A percentile compares a stretch with the other conserved stretches of the same genome.
Evolutionary conservation across 1,140 invertebrate species (phyloP).

Genomic region (Drosophila baimaii): DNA sequence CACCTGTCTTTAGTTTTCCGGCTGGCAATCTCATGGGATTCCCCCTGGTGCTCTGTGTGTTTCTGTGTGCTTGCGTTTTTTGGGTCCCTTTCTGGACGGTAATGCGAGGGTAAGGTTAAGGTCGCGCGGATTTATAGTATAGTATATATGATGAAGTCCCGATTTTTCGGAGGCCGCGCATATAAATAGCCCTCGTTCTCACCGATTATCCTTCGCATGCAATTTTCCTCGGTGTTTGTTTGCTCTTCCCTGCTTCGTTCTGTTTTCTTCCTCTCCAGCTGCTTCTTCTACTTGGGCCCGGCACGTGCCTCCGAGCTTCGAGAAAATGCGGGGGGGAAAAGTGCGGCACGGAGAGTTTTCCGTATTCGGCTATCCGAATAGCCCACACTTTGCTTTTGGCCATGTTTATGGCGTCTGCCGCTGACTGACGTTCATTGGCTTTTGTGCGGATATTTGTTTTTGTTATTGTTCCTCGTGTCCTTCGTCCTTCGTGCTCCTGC

Average conservation of each 20-base stretch:
- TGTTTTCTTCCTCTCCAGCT: conserved; percentile 13
- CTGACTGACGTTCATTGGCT: conserved; percentile 73
- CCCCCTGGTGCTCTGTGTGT: conserved; percentile 3
- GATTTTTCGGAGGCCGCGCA: conserved; percentile 12
- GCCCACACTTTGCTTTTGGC: conserved; percentile 24
- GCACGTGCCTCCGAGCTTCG: conserved; percentile 23
- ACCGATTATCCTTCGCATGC: conserved; percentile 51
- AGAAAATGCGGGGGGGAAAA: background rate
- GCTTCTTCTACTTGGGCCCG: background rate
- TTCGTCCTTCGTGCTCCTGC: conserved; percentile 26
- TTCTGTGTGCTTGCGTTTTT: conserved; percentile 15
- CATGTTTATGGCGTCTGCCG: conserved; percentile 42
- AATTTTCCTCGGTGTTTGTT: conserved; percentile 28
- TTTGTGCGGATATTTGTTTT: conserved; percentile 71
- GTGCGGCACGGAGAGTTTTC: background rate
- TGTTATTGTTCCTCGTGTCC: conserved; percentile 70
- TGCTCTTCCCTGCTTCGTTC: conserved; percentile 5
- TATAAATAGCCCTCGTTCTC: conserved; percentile 53
- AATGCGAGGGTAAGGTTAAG: conserved; percentile 30
- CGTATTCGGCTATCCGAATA: background rate
- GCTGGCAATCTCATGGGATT: conserved; percentile 34
- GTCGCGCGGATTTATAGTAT: conserved; percentile 40
- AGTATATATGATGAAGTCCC: conserved; percentile 16
- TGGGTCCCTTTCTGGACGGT: background rate
- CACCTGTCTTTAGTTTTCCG: conserved; percentile 25